These are phyloP conservation scores for Cataglyphis cursor DNA, from an alignment of 2,888 invertebrate genomes.

Conservation along the genomic window DNA sequence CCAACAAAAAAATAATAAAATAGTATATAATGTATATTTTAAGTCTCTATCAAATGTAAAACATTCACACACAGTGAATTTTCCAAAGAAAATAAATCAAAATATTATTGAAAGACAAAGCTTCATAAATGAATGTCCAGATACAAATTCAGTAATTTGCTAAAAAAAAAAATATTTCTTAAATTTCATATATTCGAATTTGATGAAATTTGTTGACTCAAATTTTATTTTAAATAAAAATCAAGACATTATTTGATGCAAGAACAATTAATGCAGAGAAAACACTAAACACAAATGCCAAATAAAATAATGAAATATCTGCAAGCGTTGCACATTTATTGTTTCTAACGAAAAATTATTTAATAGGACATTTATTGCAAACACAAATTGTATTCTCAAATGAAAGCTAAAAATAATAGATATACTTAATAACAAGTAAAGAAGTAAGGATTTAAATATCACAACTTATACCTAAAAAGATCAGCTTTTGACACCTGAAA, in stretches of 20 bases:
- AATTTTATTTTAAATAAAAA: neutral
- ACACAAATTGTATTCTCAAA: neutral
- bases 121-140: neutral
- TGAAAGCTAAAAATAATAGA: slow-evolving; percentile 48
- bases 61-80: neutral
- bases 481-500: slow-evolving; percentile 57
- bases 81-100: slow-evolving; percentile 1
- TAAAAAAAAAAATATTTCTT: neutral
- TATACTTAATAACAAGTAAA: slow-evolving; percentile 10
- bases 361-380: neutral
- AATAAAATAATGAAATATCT: slow-evolving; percentile 39
- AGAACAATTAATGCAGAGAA: neutral
- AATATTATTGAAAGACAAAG: neutral
- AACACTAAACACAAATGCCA: neutral
- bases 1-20: slow-evolving; percentile 66
- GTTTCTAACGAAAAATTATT: neutral
- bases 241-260: neutral
- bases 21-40: slow-evolving; percentile 37
- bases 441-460: slow-evolving; percentile 22
- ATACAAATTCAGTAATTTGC: neutral
- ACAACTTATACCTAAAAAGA: slow-evolving; percentile 63
- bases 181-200: neutral
- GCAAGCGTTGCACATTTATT: neutral
- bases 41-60: neutral
- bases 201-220: neutral